Evolutionary conservation across 2,113 vertebrate genomes (phyloP), one percentile per base, ranked within the genome.

Genomic region (Hiodon tergisus): DNA sequence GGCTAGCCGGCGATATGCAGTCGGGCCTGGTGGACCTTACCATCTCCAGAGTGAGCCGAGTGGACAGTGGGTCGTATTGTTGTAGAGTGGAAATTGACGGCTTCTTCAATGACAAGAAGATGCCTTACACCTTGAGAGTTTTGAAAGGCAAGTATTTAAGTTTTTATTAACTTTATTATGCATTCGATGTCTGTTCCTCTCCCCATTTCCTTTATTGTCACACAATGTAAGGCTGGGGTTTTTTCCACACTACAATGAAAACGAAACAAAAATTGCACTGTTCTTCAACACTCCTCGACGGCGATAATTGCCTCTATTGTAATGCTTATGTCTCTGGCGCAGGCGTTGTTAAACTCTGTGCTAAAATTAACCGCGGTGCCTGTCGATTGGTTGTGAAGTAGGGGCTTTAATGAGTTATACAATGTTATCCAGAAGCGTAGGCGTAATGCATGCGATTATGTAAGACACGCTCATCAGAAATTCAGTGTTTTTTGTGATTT

Each of bases 51-150:
- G 84, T 90, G 69, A 77, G 76, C 74, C 66, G 76, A 62, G 75
- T 80, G 0, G 91, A 92, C 84, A 88, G 86, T 3, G 91, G 91
- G n/a, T 80, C 80, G 1, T 91, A 91, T 83, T 92, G 91, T 84
- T 92, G 91, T 86, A 81, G 91, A 53, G 67, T 63, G 57, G 59
- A 70, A 58, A 70, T 76, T 9, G 51, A n/a, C 50, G 91, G 91
- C 3, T 78, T 88, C 80, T 62, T 70, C 59, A 76, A 76, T 4
- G 58, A 76, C 57, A 69, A 47, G 59, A 62, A 69, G 50, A 16
- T 70, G 17, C 53, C 68, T n/a, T 58, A 59, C 67, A 55, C 17
- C 7, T 13, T 62, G 50, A 6, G 7, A 13, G 55, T 67, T 2
- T 14, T 55, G 46, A 50, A 50, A 75, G 66, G 66, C 57, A 2